Evolutionary conservation across 2,888 invertebrate genomes (phyloP).

Genomic region (Ochropleura leucogaster): DNA sequence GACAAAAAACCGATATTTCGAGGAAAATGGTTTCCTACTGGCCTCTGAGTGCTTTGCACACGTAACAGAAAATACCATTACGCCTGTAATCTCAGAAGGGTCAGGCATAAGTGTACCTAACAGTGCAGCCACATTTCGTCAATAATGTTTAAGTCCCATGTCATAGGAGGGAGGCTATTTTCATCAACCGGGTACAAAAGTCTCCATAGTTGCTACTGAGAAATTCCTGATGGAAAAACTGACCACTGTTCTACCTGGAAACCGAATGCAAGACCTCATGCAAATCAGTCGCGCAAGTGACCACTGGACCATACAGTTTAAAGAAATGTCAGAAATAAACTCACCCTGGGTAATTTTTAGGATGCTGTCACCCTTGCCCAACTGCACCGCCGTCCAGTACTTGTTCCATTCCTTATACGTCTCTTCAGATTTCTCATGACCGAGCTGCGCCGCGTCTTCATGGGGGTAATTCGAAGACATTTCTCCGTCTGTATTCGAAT

Average conservation of each 20-base stretch:
- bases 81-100: too few relatives aligned
- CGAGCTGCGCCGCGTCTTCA: conserved; percentile 79
- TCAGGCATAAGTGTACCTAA: too few relatives aligned
- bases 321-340: conserved; percentile 24
- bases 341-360: conserved; percentile 79
- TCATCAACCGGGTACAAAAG: too few relatives aligned
- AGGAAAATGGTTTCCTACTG: neutral
- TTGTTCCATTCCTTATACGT: conserved; percentile 81
- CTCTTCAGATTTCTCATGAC: conserved; percentile 82
- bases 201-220: too few relatives aligned
- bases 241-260: too few relatives aligned
- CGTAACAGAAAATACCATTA: too few relatives aligned
- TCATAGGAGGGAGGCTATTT: too few relatives aligned
- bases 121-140: too few relatives aligned
- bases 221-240: too few relatives aligned
- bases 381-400: conserved; percentile 78
- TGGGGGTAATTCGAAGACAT: conserved; percentile 77
- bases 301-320: neutral
- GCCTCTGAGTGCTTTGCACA: neutral
- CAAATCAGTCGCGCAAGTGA: too few relatives aligned
- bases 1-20: neutral
- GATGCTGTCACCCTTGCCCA: conserved; percentile 73
- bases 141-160: too few relatives aligned
- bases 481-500: conserved; percentile 79
- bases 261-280: too few relatives aligned